Conservation (phyloP, 1,140 invertebrate species). For the Microplitis demolitor region DNA sequence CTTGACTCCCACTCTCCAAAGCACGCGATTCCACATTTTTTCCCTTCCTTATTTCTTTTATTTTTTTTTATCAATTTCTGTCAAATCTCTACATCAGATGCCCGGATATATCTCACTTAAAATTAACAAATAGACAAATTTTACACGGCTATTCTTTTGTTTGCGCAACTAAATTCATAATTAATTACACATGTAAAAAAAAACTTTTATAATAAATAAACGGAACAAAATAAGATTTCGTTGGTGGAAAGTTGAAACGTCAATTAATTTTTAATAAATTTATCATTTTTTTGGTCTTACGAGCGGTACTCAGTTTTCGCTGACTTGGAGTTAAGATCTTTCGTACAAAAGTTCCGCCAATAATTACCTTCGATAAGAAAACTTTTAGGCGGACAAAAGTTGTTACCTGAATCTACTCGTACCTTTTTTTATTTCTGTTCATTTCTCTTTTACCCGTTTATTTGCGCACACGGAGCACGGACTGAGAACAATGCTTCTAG, state of each 20-base stretch:
- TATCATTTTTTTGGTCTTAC: not conserved
- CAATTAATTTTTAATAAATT: conserved; percentile 20
- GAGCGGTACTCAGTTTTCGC: conserved; percentile 16
- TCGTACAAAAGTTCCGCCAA: conserved; percentile 26
- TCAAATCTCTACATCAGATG: conserved; percentile 18
- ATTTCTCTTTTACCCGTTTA: conserved; percentile 21
- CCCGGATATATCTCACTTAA: conserved; percentile 7
- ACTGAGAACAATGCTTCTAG: conserved; percentile 15
- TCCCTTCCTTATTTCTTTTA: conserved; percentile 18
- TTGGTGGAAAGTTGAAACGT: not conserved
- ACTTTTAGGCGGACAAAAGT: conserved; percentile 33
- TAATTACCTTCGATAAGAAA: conserved; percentile 37
- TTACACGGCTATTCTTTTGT: not conserved
- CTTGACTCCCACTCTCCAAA: conserved; percentile 45
- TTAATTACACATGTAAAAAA: not conserved
- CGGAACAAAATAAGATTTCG: not conserved
- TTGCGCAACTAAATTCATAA: not conserved
- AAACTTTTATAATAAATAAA: not conserved
- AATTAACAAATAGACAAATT: not conserved
- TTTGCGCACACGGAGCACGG: conserved; percentile 18
- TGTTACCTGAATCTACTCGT: conserved; percentile 19
- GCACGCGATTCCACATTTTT: conserved; percentile 33
- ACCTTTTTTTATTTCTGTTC: not conserved
- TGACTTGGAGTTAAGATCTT: conserved; percentile 2
- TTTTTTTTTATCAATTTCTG: conserved; percentile 29